Evolutionary conservation across 2,888 invertebrate species (phyloP).

Genomic region (Agriopis aurantiaria): DNA sequence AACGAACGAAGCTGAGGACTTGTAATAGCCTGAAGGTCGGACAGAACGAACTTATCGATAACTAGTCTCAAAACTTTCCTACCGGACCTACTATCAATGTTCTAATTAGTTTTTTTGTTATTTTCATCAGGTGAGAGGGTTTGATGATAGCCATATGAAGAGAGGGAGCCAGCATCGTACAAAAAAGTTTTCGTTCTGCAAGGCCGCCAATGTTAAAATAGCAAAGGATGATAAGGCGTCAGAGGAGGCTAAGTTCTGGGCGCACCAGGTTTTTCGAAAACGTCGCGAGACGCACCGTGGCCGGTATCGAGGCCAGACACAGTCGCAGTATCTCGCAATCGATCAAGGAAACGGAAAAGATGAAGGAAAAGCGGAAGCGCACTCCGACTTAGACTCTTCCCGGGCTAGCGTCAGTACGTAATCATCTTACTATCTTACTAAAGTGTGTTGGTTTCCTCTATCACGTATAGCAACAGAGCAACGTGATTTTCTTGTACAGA

Average conservation of each 20-base stretch:
- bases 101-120: conserved; percentile 31
- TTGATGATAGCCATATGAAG: conserved; percentile 36
- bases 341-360: conserved; percentile 84
- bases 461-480: no score
- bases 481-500: no score
- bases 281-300: conserved; percentile 68
- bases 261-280: conserved; percentile 43
- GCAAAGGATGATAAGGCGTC: conserved; percentile 16
- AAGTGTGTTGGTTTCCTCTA: no score
- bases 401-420: conserved; percentile 91
- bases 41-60: no score
- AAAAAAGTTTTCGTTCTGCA: conserved; percentile 56
- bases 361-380: conserved; percentile 93
- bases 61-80: no score
- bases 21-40: no score
- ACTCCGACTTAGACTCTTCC: conserved; percentile 90
- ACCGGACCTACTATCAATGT: conserved; percentile 5
- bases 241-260: no score
- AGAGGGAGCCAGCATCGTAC: background rate
- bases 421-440: background rate
- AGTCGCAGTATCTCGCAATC: conserved; percentile 92
- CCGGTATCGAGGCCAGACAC: conserved; percentile 91
- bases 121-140: conserved; percentile 60
- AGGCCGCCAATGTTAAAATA: conserved; percentile 44
- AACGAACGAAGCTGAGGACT: no score